Evolutionary conservation across 92 coral and sea anemone species (phyloP), one percentile per base, ranked within the genome.

Genomic region (Actinostola sp.): DNA sequence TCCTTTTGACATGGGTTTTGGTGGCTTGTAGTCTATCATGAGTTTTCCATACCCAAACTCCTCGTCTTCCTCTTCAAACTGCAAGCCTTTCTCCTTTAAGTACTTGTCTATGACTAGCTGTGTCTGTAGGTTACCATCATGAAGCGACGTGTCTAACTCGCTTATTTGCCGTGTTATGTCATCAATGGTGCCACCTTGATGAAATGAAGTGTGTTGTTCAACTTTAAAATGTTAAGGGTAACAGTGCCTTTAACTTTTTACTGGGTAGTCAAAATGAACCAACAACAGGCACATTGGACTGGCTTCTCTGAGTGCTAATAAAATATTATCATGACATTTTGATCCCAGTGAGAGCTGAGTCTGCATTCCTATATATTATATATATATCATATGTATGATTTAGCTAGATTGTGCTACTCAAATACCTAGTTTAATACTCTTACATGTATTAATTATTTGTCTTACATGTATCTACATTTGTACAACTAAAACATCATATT

Each of bases 31-130:
- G 83, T 92, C 99, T 83, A 92, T 92, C 54, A 84, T 58, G 3
- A 95, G 90, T 43, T 78, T 88, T 24, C 99, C 99, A 84, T 66
- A 95, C 5, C 97, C 99, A 83, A 86, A 95, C 31, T 93, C 91
- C 50, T 87, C 93, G 25, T 86, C 97, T 15, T 95, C 99, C 19
- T 84, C 83, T 39, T 89, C 84, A 24, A 64, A 63, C 29, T 81
- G 84, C 15, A 85, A 43, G 2, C 90, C 89, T 50, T 82, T 83
- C 23, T 84, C 88, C 63, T 86, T 86, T 72, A 86, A 50, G 72
- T 92, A 95, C 66, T 83, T 92, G 77, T 95, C 99, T 2, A 95
- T 82, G 42, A 95, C 99, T 25, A 95, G 87, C 69, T 86, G 92
- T 20, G 86, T 85, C 29, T 82, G 92, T 32, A 85, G 50, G 57